Conservation (phyloP, 2,113 vertebrate species). For the Corynorhinus townsendii region DNA sequence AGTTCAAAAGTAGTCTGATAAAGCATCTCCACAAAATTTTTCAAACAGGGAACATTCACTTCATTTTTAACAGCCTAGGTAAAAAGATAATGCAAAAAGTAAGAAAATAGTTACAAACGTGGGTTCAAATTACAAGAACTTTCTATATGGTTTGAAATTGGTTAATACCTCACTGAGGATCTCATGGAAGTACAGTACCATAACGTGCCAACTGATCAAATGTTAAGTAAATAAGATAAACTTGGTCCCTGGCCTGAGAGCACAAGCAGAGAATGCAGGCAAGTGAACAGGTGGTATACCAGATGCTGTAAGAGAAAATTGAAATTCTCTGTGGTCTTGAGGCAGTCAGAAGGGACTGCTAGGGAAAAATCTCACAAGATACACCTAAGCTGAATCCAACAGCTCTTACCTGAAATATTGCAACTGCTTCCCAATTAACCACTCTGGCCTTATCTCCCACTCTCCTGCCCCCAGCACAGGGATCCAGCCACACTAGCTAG, state of each 20-base stretch:
- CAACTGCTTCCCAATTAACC: neutral
- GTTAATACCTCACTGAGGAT: conserved; percentile 19
- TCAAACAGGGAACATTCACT: conserved; percentile 99
- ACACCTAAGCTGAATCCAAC: neutral
- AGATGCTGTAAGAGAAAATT: neutral
- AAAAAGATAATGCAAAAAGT: conserved; percentile 57
- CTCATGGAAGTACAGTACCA: neutral
- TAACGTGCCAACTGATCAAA: neutral
- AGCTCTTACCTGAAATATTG: neutral
- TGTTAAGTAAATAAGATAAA: neutral
- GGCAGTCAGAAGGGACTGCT: neutral
- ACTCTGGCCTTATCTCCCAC: neutral
- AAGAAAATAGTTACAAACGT: conserved; percentile 15
- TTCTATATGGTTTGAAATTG: neutral
- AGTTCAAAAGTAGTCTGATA: conserved; percentile 99
- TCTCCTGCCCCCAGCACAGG: neutral
- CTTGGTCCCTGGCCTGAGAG: neutral
- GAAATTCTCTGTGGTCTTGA: neutral
- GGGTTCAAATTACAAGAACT: neutral
- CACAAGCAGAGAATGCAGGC: neutral
- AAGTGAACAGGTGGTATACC: neutral
- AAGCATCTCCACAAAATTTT: conserved; percentile 99
- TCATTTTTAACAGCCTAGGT: conserved; percentile 98
- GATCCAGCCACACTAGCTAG: neutral
- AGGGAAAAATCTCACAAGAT: neutral